A percentile compares a stretch with the other conserved stretches of the same genome.
Conservation (phyloP, 2,113 vertebrate genomes). For the Alosa alosa region DNA sequence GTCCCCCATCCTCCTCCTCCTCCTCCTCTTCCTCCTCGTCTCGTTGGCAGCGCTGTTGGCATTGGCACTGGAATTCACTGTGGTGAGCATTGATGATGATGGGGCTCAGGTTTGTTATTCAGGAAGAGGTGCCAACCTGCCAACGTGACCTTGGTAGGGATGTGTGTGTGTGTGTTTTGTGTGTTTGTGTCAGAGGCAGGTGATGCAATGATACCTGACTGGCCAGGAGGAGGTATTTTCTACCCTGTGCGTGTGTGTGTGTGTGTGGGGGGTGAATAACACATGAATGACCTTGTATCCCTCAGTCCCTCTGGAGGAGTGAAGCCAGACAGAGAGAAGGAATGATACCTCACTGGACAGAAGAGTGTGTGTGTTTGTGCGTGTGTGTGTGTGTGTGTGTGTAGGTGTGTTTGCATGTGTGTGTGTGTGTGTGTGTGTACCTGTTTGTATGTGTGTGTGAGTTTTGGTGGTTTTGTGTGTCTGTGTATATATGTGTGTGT, state of each 20-base stretch:
- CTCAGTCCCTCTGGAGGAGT: background rate
- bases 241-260: background rate
- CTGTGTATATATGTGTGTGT: background rate
- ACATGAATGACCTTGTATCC: background rate
- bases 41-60: slow-evolving; percentile 17
- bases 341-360: background rate
- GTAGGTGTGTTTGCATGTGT: background rate
- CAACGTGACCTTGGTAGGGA: background rate
- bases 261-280: background rate
- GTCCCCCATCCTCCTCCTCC: background rate
- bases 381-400: background rate
- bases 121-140: background rate
- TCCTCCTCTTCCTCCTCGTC: slow-evolving; percentile 6
- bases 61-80: background rate
- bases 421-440: too few species aligned
- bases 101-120: background rate
- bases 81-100: slow-evolving; percentile 25
- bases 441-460: background rate
- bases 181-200: background rate
- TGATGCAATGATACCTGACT: background rate
- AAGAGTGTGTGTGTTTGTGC: background rate
- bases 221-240: background rate
- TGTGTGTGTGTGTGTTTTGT: background rate
- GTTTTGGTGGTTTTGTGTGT: background rate
- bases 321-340: background rate